Base-by-base conservation (phyloP, 1,140 invertebrate genomes). In the Drosophila sucinea region DNA sequence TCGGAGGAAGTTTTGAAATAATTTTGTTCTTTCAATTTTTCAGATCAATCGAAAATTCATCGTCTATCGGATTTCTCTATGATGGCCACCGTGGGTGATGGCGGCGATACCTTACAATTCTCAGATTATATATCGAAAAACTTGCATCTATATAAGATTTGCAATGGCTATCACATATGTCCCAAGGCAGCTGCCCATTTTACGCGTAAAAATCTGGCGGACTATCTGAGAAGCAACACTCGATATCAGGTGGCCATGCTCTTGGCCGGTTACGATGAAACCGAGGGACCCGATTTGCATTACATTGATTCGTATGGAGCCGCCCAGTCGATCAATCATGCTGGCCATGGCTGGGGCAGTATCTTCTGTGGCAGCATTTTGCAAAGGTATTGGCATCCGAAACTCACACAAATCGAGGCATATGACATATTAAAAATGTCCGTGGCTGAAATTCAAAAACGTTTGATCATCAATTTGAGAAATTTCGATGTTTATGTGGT, bases 61-160 rank as follows among this genome's bases (percentile, higher is more conserved):
- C 96, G 96, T 87, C 94, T 99, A 60, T 98, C 97, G 60, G 95
- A 98, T 67, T 96, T 96, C 68, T 93, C 99, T 62, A 93, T 98
- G 47, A 98, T 99, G 97, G 96, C 96, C 30, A 95, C 98, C 4
- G 95, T 95, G 83, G 99, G 99, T 56, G 98, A 99, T 92, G 93
- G 96, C n/a, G 99, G 98, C 3, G 99, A 99, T 92, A 97, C 98
- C 1, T 96, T 95, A 11, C 98, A 99, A 92, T 99, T 99, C 94
- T 97, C 98, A n/a, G 98, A 99, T 90, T 99, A 98, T 91, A 99
- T 99, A 81, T 95, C 96, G 0, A 99, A 99, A 93, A 99, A 99
- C 92, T 96, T 99, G 87, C 97, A 99, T 76, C 93, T 99, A 1
- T 99, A 99, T 91, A 99, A 99, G 94, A 99, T 99, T 96, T 94